Evolutionary conservation across 2,888 invertebrate genomes (phyloP).

Genomic region (Trachelus iudaicus): DNA sequence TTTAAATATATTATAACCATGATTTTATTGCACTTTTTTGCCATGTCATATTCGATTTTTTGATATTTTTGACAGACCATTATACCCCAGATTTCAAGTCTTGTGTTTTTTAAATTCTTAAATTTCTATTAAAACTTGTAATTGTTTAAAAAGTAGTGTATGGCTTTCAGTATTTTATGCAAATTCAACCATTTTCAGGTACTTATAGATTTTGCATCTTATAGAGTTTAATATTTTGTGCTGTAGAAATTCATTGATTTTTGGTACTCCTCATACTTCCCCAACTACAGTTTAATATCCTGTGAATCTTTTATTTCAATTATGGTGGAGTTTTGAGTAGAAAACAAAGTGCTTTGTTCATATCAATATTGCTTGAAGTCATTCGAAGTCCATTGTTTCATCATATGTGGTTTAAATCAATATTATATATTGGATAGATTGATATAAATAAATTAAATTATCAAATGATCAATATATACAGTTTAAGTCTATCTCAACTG

Average conservation of each 20-base stretch:
- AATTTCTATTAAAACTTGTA: not conserved
- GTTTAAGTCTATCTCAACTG: not conserved
- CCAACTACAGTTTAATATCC: too few relatives aligned
- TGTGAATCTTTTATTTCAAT: not conserved
- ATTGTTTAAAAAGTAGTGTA: not conserved
- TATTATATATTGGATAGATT: not conserved
- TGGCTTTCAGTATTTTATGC: not conserved
- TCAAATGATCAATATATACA: not conserved
- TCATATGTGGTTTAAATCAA: not conserved
- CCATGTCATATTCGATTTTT: not conserved
- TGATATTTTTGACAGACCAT: not conserved
- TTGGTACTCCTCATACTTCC: not conserved
- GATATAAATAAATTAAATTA: not conserved
- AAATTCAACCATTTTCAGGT: not conserved
- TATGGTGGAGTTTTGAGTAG: not conserved
- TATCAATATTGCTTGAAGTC: not conserved
- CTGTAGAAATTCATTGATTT: not conserved
- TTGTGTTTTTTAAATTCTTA: not conserved
- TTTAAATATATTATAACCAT: not conserved
- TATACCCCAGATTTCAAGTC: not conserved
- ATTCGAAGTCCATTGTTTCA: not conserved
- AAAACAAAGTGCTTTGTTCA: not conserved
- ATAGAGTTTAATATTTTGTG: not conserved
- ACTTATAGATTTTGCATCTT: not conserved
- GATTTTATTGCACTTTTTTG: not conserved